phyloP scores from a whole-genome alignment of 1,140 invertebrate genomes.

The Apis mellifera region Amel_HAv3.1 CM009941.2:12534001-12534500 shows the following conservation, averaged over 20 bases:
- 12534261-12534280: too few relatives aligned
- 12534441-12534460: too few relatives aligned
- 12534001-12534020: background rate
- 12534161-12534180: background rate
- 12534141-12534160: constrained; percentile 18
- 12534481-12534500: too few relatives aligned
- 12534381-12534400: too few relatives aligned
- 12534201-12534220: background rate
- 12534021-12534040: too few relatives aligned
- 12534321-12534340: too few relatives aligned
- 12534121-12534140: constrained; percentile 5
- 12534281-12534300: background rate
- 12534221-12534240: background rate
- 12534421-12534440: too few relatives aligned
- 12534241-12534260: background rate
- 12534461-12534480: too few relatives aligned
- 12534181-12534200: background rate
- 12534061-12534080: background rate
- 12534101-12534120: constrained; percentile 18
- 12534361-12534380: too few relatives aligned
- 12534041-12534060: background rate
- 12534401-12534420: too few relatives aligned
- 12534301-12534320: background rate
- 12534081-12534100: constrained; percentile 16
- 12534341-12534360: too few relatives aligned